Evolutionary conservation across 1,140 invertebrate genomes (phyloP).

Genomic region (Palaemon carinicauda): DNA sequence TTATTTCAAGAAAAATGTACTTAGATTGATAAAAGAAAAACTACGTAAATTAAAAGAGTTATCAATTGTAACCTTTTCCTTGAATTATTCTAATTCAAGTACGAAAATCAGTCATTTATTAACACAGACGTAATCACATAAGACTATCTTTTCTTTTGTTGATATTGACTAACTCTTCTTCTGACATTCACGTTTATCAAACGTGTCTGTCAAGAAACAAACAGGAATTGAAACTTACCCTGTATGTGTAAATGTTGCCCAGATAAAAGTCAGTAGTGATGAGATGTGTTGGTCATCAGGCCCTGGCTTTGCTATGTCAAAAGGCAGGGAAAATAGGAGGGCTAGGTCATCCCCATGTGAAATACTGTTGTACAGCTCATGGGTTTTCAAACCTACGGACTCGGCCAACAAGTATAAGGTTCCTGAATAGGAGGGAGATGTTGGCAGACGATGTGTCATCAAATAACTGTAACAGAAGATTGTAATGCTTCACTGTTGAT

Average conservation of each 20-base stretch:
- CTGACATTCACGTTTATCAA: no score
- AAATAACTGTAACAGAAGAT: constrained; percentile 24
- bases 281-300: constrained; percentile 34
- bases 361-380: constrained; percentile 66
- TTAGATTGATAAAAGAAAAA: no score
- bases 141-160: background rate
- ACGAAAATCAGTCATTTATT: no score
- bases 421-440: constrained; percentile 2
- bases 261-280: constrained; percentile 23
- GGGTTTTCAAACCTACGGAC: background rate
- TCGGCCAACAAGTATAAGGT: constrained; percentile 6
- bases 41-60: no score
- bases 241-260: constrained; percentile 46
- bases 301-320: background rate
- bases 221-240: constrained; percentile 7
- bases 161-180: background rate
- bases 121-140: background rate
- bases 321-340: constrained; percentile 74
- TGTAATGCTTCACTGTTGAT: no score
- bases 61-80: no score
- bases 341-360: constrained; percentile 79
- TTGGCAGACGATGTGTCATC: constrained; percentile 27
- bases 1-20: no score
- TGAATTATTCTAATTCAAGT: no score
- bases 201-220: no score